These are phyloP conservation scores for Hedya salicella DNA, from an alignment of 2,888 invertebrate genomes.

Conservation along the genomic window DNA sequence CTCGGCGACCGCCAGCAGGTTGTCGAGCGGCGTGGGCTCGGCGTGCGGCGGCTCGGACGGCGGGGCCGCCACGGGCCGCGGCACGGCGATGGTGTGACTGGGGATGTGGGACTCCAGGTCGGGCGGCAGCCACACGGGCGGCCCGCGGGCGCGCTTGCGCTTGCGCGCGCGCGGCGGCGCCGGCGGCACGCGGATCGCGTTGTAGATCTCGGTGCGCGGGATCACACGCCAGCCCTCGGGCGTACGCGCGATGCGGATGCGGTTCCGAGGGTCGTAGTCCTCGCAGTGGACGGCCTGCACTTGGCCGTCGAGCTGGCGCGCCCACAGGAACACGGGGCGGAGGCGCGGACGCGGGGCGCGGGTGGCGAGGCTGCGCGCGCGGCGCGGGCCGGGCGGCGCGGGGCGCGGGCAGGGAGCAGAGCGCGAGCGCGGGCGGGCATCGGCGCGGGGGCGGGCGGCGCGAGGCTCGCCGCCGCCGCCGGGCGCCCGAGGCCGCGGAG, in stretches of 20 bases:
- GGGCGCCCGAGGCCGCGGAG: conserved; percentile 76
- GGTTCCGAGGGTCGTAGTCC: conserved; percentile 94
- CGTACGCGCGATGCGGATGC: conserved; percentile 92
- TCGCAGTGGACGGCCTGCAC: conserved; percentile 94
- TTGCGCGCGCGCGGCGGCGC: conserved; percentile 52
- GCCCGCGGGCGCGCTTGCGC: conserved; percentile 47
- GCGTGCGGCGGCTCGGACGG: conserved; percentile 62
- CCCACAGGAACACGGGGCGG: conserved; percentile 94
- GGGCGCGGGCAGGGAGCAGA: conserved; percentile 70
- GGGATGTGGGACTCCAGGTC: conserved; percentile 87
- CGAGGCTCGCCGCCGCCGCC: conserved; percentile 83
- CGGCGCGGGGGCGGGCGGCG: conserved; percentile 85
- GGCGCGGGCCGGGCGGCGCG: conserved; percentile 50
- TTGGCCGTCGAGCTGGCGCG: conserved; percentile 91
- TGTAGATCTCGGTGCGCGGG: conserved; percentile 89
- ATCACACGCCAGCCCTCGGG: conserved; percentile 93
- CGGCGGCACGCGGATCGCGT: conserved; percentile 73
- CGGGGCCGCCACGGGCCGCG: conserved; percentile 56
- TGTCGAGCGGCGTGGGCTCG: conserved; percentile 85
- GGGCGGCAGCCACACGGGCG: conserved; percentile 68
- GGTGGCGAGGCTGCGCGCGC: conserved; percentile 61
- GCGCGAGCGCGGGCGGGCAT: conserved; percentile 78
- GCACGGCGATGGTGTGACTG: conserved; percentile 86
- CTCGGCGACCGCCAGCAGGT: conserved; percentile 87
- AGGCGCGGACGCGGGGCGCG: conserved; percentile 85